Base-by-base conservation (phyloP, 2,888 invertebrate genomes). In the Lithophane semibrunnea region DNA sequence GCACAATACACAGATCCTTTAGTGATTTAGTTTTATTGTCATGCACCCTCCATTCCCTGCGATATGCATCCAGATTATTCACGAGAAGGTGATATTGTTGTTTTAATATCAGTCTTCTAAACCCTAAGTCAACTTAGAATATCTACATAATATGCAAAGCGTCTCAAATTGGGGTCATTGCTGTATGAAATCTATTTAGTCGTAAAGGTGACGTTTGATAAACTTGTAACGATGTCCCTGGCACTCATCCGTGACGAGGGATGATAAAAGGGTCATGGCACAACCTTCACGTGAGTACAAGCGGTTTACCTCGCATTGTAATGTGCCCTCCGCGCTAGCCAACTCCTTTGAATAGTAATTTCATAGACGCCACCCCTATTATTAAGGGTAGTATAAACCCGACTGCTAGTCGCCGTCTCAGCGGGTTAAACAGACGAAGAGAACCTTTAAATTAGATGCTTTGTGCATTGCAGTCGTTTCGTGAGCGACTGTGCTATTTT, bases 21-120 rank as follows among this genome's bases (percentile, higher is more conserved):
- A 90, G 95, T 96, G 96, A 96, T 96, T 96, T 96, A 96, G 94
- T 95, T 96, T 96, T 96, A 96, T 96, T 96, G 95, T 96, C 93
- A 94, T 96, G 94, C 96, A 95, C 96, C 96, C 96, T 93, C 93
- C 88, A 90, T 92, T 92, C 91, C 87, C 88, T 88, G 81, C 87
- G 90, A 91, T 86, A 88, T 89, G 88, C 88, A 90, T 90, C 89
- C 89, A 92, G 91, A 94, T 94, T 94, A 93, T 93, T 93, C 92
- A 91, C 90, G 87, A 92, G 90, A 89, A 92, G 88, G 90, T 91
- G 85, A 91, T 92, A 88, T 89, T 86, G 85, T 87, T 86, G 77
- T 81, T 89, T 86, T 86, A 89, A 80, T 79, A 68, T 77, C 56
- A 68, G 66, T 71, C 68, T 58, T 68, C 56, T 47, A 63, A 70